These are phyloP conservation scores for Seladonia tumulorum DNA, from an alignment of 2,888 invertebrate genomes.

Conservation along the genomic window DNA sequence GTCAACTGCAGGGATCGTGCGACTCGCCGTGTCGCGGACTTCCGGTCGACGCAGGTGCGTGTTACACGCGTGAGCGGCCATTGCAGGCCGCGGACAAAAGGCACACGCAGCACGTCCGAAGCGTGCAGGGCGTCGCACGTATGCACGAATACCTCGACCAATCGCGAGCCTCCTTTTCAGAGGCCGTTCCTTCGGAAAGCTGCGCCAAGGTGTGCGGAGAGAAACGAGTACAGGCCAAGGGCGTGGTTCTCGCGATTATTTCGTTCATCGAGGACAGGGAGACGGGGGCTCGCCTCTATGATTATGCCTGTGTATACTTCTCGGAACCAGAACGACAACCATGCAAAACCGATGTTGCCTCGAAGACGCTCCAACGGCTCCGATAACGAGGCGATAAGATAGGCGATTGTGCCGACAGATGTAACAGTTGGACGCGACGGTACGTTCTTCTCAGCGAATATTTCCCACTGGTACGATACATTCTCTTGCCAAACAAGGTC, in stretches of 20 bases:
- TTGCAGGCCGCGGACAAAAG: slow-evolving; percentile 51
- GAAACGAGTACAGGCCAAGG: slow-evolving; percentile 20
- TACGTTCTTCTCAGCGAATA: no score
- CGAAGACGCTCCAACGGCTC: background rate
- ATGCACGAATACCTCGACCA: slow-evolving; percentile 65
- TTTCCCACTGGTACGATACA: no score
- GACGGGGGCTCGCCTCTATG: background rate
- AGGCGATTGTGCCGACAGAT: background rate
- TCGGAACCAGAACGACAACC: background rate
- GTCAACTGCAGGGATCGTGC: slow-evolving; percentile 67
- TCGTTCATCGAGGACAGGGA: background rate
- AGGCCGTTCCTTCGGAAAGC: slow-evolving; percentile 44
- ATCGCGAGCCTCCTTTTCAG: slow-evolving; percentile 49
- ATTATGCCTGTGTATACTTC: background rate
- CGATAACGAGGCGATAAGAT: background rate
- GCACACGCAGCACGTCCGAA: slow-evolving; percentile 32
- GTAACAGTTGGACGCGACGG: background rate
- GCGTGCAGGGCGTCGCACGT: slow-evolving; percentile 46
- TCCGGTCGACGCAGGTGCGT: slow-evolving; percentile 69
- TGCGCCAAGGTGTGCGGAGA: slow-evolving; percentile 3
- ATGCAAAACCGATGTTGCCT: background rate
- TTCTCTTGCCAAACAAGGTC: background rate
- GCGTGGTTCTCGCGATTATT: slow-evolving; percentile 49
- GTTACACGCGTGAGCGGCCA: slow-evolving; percentile 54
- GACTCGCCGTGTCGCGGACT: slow-evolving; percentile 58